phyloP scores from a whole-genome alignment of 2,888 invertebrate species.

The Xestia xanthographa region DNA sequence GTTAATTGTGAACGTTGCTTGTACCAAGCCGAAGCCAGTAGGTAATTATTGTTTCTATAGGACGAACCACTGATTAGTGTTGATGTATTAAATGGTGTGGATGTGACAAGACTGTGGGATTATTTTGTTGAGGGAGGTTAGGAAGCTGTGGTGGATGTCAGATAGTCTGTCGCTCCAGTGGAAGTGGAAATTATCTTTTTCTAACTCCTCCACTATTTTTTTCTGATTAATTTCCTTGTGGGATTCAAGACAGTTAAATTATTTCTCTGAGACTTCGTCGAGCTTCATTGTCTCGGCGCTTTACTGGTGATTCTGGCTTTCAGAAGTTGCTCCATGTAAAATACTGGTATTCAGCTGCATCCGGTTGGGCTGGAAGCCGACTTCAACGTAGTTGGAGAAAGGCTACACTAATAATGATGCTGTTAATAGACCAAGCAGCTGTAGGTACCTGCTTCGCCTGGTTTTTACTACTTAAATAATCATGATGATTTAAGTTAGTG shows the following conservation, averaged over 20 bases:
- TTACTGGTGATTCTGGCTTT: too few species aligned
- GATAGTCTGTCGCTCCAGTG: background rate
- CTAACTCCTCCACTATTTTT: too few species aligned
- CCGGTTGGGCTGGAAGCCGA: background rate
- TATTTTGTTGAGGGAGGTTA: background rate
- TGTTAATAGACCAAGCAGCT: background rate
- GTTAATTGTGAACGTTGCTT: slow-evolving; percentile 69
- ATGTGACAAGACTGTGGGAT: slow-evolving; percentile 35
- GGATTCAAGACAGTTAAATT: too few species aligned
- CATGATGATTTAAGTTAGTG: too few species aligned
- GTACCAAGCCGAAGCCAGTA: slow-evolving; percentile 12
- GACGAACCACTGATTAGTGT: slow-evolving; percentile 58
- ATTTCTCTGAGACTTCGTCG: too few species aligned
- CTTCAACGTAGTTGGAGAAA: background rate
- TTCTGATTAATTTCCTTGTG: too few species aligned
- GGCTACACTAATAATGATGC: background rate
- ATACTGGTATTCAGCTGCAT: background rate
- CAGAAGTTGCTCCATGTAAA: background rate
- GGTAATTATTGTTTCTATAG: slow-evolving; percentile 34
- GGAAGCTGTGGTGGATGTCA: background rate
- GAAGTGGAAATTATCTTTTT: too few species aligned
- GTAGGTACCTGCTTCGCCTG: too few species aligned
- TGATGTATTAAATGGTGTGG: slow-evolving; percentile 56
- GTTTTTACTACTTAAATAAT: background rate
- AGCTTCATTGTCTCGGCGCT: too few species aligned